These are phyloP conservation scores for Phodopus roborovskii DNA, from an alignment of 2,113 vertebrate genomes.

Conservation along the genomic window DNA sequence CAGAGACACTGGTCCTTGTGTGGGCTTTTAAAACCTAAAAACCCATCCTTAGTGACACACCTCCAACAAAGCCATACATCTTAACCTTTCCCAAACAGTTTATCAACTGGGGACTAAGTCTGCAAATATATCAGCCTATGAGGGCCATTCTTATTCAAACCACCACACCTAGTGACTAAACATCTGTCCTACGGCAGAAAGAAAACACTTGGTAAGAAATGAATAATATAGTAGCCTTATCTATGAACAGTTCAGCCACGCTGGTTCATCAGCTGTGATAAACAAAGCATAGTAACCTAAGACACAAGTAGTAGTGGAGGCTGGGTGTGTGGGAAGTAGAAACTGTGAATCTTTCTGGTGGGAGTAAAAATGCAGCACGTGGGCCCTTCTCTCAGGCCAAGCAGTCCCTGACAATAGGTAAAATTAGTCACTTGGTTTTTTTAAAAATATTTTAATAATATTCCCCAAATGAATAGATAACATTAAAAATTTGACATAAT, in stretches of 20 bases:
- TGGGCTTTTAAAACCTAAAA: neutral
- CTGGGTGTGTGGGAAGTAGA: neutral
- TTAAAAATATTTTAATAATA: neutral
- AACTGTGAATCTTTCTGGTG: neutral
- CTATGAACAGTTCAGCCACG: neutral
- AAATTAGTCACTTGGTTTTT: neutral
- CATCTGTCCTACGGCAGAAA: neutral
- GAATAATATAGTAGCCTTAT: neutral
- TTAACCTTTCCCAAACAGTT: neutral
- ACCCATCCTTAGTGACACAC: neutral
- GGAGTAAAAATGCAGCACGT: neutral
- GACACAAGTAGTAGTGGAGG: neutral
- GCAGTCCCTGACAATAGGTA: neutral
- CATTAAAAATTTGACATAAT: slow-evolving; percentile 15
- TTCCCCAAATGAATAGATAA: neutral
- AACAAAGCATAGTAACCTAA: neutral
- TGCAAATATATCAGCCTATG: neutral
- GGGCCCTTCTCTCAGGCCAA: neutral
- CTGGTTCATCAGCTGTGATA: neutral
- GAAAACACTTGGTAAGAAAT: neutral
- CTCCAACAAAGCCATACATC: neutral
- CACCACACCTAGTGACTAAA: neutral
- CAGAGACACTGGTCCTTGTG: neutral
- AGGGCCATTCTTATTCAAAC: neutral
- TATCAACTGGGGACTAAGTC: neutral